Conservation (phyloP, 2,888 invertebrate species). For the Eumerus sabulonum region DNA sequence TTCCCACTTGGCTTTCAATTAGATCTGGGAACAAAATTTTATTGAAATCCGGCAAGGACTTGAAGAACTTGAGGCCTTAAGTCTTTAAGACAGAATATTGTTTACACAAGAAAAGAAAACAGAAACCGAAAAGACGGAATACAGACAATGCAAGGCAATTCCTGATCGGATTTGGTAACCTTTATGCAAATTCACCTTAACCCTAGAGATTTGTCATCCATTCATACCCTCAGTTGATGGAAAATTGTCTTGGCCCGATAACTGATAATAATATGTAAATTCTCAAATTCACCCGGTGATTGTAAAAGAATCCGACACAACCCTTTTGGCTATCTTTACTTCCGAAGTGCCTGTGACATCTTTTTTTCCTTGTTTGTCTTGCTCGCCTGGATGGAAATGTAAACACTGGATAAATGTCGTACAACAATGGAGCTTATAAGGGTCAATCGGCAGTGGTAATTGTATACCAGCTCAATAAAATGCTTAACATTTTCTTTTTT, state of each 20-base stretch:
- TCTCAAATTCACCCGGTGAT: slow-evolving; percentile 49
- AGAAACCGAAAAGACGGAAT: background rate
- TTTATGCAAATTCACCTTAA: slow-evolving; percentile 54
- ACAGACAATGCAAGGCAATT: background rate
- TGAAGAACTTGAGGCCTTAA: too few species aligned
- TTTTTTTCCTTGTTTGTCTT: slow-evolving; percentile 23
- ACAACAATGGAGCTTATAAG: slow-evolving; percentile 64
- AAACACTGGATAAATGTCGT: slow-evolving; percentile 71
- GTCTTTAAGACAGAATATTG: too few species aligned
- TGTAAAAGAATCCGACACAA: slow-evolving; percentile 60
- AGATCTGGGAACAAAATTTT: slow-evolving; percentile 1
- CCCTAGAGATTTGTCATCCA: slow-evolving; percentile 38
- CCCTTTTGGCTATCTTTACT: slow-evolving; percentile 45
- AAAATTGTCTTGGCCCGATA: slow-evolving; percentile 66
- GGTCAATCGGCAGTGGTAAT: slow-evolving; percentile 60
- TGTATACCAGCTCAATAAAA: slow-evolving; percentile 30
- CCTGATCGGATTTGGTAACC: slow-evolving; percentile 51
- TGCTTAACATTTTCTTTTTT: background rate
- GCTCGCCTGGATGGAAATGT: slow-evolving; percentile 74
- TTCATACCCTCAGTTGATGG: slow-evolving; percentile 54
- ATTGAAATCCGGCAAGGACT: too few species aligned
- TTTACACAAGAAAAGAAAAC: background rate
- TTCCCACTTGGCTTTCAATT: slow-evolving; percentile 60
- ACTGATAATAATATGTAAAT: slow-evolving; percentile 67
- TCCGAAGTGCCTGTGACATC: slow-evolving; percentile 55